These are phyloP conservation scores for Eudorcas thomsonii DNA, from an alignment of 2,113 vertebrate genomes.

Conservation along the genomic window DNA sequence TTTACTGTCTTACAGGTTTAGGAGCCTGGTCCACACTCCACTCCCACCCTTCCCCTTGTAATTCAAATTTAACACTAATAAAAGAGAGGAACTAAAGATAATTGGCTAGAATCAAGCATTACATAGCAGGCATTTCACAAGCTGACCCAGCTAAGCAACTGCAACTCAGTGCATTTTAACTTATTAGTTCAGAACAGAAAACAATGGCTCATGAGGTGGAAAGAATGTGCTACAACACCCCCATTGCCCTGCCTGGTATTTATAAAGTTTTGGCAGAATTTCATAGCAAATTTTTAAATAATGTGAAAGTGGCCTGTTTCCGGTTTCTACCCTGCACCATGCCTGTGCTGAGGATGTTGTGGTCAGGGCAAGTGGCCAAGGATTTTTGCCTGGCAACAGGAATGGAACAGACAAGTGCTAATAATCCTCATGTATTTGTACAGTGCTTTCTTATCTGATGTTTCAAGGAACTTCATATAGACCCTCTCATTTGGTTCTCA, in stretches of 20 bases:
- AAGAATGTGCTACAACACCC: slow-evolving; percentile 65
- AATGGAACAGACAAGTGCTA: slow-evolving; percentile 30
- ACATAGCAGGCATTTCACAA: slow-evolving; percentile 68
- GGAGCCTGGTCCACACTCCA: neutral
- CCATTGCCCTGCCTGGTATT: slow-evolving; percentile 59
- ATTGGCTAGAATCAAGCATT: slow-evolving; percentile 74
- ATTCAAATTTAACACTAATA: slow-evolving; percentile 78
- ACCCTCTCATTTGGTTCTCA: neutral
- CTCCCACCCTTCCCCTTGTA: slow-evolving; percentile 66
- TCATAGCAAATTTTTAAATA: slow-evolving; percentile 73
- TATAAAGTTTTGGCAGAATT: slow-evolving; percentile 74
- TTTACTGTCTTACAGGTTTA: slow-evolving; percentile 6
- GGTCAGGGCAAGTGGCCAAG: slow-evolving; percentile 59
- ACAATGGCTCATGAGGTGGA: slow-evolving; percentile 66
- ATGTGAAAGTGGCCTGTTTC: slow-evolving; percentile 70
- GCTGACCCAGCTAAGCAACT: slow-evolving; percentile 59
- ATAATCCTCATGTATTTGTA: slow-evolving; percentile 8
- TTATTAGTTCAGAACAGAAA: slow-evolving; percentile 48
- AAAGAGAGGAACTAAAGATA: slow-evolving; percentile 75
- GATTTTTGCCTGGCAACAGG: slow-evolving; percentile 56
- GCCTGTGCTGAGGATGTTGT: slow-evolving; percentile 54
- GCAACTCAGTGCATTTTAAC: slow-evolving; percentile 27
- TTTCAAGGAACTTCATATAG: neutral
- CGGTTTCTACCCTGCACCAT: slow-evolving; percentile 49
- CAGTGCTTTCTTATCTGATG: slow-evolving; percentile 4